Base-by-base conservation (phyloP, 2,113 vertebrate species). In the Phaethornis superciliosus region DNA sequence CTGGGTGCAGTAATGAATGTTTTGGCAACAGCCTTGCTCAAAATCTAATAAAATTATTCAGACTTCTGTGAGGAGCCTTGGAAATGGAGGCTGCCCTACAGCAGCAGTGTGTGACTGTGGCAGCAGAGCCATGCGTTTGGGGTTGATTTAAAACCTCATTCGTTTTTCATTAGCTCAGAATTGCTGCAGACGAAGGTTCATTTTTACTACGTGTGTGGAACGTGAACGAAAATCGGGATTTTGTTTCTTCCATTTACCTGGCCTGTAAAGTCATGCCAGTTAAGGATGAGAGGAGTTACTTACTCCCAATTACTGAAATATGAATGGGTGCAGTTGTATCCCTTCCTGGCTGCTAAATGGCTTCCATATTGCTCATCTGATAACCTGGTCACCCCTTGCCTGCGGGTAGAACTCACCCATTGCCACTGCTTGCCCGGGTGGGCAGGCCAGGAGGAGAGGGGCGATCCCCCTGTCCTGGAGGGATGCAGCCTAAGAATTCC, bases 71-170 rank as follows among this genome's bases (percentile, higher is more conserved):
- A 93, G 91, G 42, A 89, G 94, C 91, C 93, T 85, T 93, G 95
- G 87, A 92, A 95, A 92, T 69, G 59, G 84, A 68, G 89, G 89
- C 79, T 89, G 87, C 96, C 93, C 94, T 94, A 47, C 87, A 94
- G 96, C 88, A 81, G 72, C 92, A 28, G 65, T 6, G 1, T 18
- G 19, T 6, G 9, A 40, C 81, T 85, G 8, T 76, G 68, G 89
- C 85, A 91, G 93, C 56, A 87, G 69, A 88, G 81, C 81, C 88
- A 84, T 74, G 85, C 56, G 1, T 89, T 94, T 88, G 58, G 85
- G 84, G 81, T 94, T 97, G 94, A 97, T 97, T 97, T 97, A 97
- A 93, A 97, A 93, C 91, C 95, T 96, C 93, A 94, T 97, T 96
- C 75, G 81, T 80, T 97, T 97, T 96, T 95, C 96, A 97, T 97